These are phyloP conservation scores for Pipistrellus nathusii DNA, from an alignment of 2,797 vertebrate species.

Conservation along the genomic window DNA sequence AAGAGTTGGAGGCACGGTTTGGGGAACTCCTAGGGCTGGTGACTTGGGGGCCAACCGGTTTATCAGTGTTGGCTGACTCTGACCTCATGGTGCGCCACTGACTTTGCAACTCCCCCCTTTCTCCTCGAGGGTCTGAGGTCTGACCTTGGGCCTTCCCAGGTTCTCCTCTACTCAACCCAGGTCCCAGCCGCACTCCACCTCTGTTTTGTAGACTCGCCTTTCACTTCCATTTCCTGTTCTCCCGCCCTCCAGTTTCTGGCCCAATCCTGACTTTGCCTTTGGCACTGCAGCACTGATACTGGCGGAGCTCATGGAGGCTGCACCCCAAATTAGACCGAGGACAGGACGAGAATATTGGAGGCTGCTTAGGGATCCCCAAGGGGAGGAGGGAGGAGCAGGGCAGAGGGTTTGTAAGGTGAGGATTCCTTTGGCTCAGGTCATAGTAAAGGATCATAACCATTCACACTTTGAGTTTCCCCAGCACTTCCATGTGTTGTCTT, in stretches of 20 bases:
- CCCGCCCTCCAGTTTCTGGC: neutral
- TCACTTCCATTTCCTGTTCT: neutral
- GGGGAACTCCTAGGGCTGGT: neutral
- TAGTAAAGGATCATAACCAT: neutral
- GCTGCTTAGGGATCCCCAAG: neutral
- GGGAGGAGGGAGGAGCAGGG: neutral
- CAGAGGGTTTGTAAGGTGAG: neutral
- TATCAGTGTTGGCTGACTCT: neutral
- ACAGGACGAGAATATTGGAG: neutral
- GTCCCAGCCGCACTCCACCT: neutral
- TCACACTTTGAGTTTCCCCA: neutral
- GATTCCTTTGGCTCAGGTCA: neutral
- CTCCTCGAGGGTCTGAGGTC: neutral
- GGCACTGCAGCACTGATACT: neutral
- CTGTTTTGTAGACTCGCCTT: neutral
- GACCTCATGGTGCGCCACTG: neutral
- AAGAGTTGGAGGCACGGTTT: neutral
- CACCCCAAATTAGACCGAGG: neutral
- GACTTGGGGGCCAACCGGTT: neutral
- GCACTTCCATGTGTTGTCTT: neutral
- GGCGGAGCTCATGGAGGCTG: neutral
- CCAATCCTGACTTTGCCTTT: neutral
- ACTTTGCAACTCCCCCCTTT: neutral
- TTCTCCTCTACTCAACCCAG: neutral
- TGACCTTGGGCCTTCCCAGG: neutral